Evolutionary conservation across 2,113 vertebrate species (phyloP).

Genomic region (Oenanthe melanoleuca): DNA sequence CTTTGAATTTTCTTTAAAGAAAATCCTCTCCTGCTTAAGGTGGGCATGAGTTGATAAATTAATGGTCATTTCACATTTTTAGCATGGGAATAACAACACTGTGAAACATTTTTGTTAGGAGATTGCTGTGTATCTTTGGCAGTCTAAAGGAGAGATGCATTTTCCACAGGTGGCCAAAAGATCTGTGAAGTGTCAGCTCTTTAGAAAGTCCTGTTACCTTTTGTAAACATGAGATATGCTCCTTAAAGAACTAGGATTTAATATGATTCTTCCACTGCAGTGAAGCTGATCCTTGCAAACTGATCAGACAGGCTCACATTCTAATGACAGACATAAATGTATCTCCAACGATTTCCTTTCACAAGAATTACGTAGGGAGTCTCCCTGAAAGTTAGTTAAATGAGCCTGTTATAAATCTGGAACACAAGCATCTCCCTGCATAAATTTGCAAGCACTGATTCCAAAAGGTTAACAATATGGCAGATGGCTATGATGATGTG

Average conservation of each 20-base stretch:
- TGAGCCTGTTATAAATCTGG: neutral
- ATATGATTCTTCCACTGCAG: neutral
- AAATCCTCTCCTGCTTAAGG: neutral
- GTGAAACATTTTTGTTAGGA: neutral
- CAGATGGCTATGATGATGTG: conserved; percentile 7
- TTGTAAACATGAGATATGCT: neutral
- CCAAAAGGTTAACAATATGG: conserved; percentile 26
- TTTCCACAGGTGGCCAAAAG: neutral
- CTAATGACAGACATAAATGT: neutral
- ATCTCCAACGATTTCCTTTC: neutral
- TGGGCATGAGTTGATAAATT: neutral
- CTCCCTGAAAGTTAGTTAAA: neutral
- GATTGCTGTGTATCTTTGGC: neutral
- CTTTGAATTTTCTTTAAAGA: neutral
- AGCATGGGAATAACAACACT: neutral
- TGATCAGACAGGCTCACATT: neutral
- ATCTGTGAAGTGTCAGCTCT: neutral
- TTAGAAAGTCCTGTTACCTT: neutral
- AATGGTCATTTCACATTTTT: neutral
- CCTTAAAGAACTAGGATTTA: neutral
- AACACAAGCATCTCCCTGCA: conserved; percentile 10
- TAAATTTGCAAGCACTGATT: conserved; percentile 26
- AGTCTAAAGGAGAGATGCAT: neutral
- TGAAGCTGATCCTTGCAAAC: neutral
- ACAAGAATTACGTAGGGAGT: neutral